These are phyloP conservation scores for Drosophila quadrilineata DNA, from an alignment of 1,140 invertebrate genomes.

Conservation along the genomic window DNA sequence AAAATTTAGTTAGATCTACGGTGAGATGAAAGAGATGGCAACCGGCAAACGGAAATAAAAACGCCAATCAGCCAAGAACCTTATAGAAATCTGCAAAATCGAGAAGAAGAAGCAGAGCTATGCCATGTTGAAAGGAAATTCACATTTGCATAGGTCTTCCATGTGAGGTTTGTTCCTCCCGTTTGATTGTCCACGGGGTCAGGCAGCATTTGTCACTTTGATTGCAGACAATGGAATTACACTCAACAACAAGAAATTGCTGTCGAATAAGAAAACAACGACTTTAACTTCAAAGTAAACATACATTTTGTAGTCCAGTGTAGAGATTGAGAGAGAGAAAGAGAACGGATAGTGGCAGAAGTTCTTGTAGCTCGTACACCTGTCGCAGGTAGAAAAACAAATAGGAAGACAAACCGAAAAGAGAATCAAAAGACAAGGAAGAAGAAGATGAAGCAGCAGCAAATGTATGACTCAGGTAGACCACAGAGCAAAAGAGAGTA, in stretches of 20 bases:
- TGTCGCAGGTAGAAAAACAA: conserved; percentile 53
- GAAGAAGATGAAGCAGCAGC: not conserved
- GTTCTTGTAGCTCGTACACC: conserved; percentile 45
- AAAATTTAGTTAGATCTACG: conserved; percentile 12
- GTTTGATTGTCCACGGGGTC: no score
- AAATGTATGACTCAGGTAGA: conserved; percentile 20
- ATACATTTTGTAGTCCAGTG: not conserved
- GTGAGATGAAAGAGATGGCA: conserved; percentile 31
- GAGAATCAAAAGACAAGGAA: not conserved
- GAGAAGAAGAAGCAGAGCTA: not conserved
- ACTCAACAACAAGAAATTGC: not conserved
- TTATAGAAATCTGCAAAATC: conserved; percentile 3
- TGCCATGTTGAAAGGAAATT: conserved; percentile 29
- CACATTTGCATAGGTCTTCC: conserved; percentile 35
- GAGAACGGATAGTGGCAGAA: not conserved
- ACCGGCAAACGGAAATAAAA: conserved; percentile 39
- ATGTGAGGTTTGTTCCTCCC: no score
- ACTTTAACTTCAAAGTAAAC: not conserved
- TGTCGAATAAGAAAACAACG: not conserved
- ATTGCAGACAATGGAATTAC: conserved; percentile 39
- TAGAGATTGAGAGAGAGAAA: conserved; percentile 1
- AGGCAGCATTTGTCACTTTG: not conserved
- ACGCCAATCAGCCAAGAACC: conserved; percentile 22
- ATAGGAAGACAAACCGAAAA: conserved; percentile 28
- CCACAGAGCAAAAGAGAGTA: conserved; percentile 1